phyloP scores from a whole-genome alignment of 2,888 invertebrate species.

The Lasiommata megera region DNA sequence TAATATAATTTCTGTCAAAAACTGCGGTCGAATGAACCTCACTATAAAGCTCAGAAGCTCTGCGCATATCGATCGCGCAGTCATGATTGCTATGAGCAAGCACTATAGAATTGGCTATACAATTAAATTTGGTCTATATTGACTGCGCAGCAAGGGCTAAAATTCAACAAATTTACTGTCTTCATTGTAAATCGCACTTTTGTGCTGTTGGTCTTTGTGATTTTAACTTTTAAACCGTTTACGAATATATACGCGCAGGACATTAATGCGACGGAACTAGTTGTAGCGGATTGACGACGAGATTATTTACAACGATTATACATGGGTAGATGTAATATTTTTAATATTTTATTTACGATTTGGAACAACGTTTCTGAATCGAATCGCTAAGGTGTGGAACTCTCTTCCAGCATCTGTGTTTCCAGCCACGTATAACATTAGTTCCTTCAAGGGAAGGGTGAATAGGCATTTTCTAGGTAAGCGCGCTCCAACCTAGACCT shows the following conservation, averaged over 20 bases:
- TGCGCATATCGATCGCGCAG: conserved; percentile 30
- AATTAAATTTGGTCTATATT: conserved; percentile 11
- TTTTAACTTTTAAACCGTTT: not conserved
- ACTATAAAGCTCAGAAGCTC: conserved; percentile 13
- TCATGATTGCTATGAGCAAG: conserved; percentile 21
- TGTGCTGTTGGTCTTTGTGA: conserved; percentile 17
- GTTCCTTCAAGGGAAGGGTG: too few relatives aligned
- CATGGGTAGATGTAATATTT: too few relatives aligned
- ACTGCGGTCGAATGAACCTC: not conserved
- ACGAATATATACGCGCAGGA: not conserved
- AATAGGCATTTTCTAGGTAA: too few relatives aligned
- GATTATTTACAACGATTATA: too few relatives aligned
- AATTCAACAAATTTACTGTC: not conserved
- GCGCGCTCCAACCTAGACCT: too few relatives aligned
- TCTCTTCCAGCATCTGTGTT: too few relatives aligned
- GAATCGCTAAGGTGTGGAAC: too few relatives aligned
- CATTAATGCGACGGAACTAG: too few relatives aligned
- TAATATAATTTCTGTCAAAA: not conserved
- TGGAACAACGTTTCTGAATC: too few relatives aligned
- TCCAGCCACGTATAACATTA: too few relatives aligned
- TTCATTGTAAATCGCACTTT: conserved; percentile 16
- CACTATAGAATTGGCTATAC: conserved; percentile 15
- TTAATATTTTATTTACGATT: too few relatives aligned
- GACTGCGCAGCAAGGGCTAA: not conserved
- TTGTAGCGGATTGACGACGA: too few relatives aligned